These are phyloP conservation scores for Apoda limacodes DNA, from an alignment of 2,888 invertebrate species.

Conservation along the genomic window DNA sequence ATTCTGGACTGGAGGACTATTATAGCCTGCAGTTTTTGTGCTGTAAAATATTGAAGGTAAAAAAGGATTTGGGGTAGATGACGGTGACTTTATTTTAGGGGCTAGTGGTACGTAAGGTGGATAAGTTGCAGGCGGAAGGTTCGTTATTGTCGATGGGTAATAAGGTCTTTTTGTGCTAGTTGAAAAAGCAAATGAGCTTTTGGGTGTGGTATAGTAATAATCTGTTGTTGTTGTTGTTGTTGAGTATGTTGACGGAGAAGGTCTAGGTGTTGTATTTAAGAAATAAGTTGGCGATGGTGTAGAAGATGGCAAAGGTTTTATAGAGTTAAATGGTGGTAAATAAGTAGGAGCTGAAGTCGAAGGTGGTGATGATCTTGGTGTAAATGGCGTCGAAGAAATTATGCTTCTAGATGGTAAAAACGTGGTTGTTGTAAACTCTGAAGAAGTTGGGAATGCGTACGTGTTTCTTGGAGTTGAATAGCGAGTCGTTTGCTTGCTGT, in stretches of 20 bases:
- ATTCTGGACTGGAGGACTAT: too few relatives aligned
- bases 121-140: conserved; percentile 15
- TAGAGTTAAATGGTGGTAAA: conserved; percentile 13
- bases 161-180: too few relatives aligned
- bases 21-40: too few relatives aligned
- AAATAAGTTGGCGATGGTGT: conserved; percentile 15
- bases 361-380: conserved; percentile 16
- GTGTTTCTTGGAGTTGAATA: conserved; percentile 9
- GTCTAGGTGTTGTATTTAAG: conserved; percentile 11
- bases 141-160: too few relatives aligned
- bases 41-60: too few relatives aligned
- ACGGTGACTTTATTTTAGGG: conserved; percentile 17
- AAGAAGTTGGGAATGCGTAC: conserved; percentile 14
- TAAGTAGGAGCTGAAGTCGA: conserved; percentile 17
- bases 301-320: conserved; percentile 17
- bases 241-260: conserved; percentile 14
- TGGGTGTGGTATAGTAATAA: too few relatives aligned
- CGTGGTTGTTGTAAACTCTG: conserved; percentile 15
- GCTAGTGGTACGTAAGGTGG: conserved; percentile 13
- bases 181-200: too few relatives aligned
- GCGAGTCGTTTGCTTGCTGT: conserved; percentile 1
- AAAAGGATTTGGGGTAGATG: too few relatives aligned
- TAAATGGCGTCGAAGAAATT: conserved; percentile 4
- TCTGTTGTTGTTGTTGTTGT: background rate
- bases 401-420: conserved; percentile 4